A percentile compares a stretch with the other conserved stretches of the same genome.
Evolutionary conservation across 1,140 invertebrate species (phyloP).

Genomic region (Drosophila micromelanica): DNA sequence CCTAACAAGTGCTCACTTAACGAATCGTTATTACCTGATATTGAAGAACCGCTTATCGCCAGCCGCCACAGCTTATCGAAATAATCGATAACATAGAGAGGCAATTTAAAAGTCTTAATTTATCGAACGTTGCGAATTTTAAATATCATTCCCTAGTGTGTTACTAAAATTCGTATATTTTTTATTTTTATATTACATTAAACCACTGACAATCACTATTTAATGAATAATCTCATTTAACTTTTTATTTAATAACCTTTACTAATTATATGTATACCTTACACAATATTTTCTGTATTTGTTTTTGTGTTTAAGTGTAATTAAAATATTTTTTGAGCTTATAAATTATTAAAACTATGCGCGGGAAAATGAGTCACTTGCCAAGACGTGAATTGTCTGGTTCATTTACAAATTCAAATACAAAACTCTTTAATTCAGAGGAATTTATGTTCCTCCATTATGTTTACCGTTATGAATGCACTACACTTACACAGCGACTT

Average conservation of each 20-base stretch:
- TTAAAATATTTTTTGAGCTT: slow-evolving; percentile 78
- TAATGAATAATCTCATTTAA: slow-evolving; percentile 52
- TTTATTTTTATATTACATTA: neutral
- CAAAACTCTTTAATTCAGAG: slow-evolving; percentile 43
- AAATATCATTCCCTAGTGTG: too few species aligned
- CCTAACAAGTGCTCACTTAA: neutral
- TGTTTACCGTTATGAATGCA: slow-evolving; percentile 33
- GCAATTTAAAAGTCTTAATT: neutral
- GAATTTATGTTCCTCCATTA: slow-evolving; percentile 3
- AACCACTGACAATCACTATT: slow-evolving; percentile 11
- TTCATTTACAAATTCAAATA: slow-evolving; percentile 67
- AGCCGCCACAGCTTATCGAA: slow-evolving; percentile 4
- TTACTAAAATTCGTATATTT: neutral
- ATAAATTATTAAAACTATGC: slow-evolving; percentile 80
- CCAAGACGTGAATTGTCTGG: slow-evolving; percentile 35
- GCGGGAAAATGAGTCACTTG: slow-evolving; percentile 58
- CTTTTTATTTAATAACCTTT: slow-evolving; percentile 77
- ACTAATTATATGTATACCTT: slow-evolving; percentile 75
- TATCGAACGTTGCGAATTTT: neutral
- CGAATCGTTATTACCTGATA: neutral
- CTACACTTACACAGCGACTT: slow-evolving; percentile 59
- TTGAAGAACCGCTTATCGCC: neutral
- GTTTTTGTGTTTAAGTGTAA: slow-evolving; percentile 58
- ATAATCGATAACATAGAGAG: neutral
- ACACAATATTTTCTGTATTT: slow-evolving; percentile 49